Evolutionary conservation across 2,888 invertebrate species (phyloP).

Genomic region (Drosophila subquinaria): DNA sequence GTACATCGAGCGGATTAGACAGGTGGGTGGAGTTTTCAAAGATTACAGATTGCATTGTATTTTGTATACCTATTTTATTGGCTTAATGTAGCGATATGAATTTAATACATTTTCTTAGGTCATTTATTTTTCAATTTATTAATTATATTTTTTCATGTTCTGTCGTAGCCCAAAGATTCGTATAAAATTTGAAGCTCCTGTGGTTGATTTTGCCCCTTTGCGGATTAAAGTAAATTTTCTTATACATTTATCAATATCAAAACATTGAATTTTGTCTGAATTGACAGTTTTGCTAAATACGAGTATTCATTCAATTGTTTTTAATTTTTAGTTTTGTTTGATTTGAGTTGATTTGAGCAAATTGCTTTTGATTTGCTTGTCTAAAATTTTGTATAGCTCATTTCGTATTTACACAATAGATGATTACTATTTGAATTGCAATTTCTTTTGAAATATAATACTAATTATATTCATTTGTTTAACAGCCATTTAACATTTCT

Average conservation of each 20-base stretch:
- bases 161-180: conserved; percentile 55
- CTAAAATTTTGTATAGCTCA: conserved; percentile 32
- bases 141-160: conserved; percentile 20
- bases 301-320: conserved; percentile 14
- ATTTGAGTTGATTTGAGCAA: conserved; percentile 60
- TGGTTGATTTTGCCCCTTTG: conserved; percentile 16
- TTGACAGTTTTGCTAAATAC: conserved; percentile 60
- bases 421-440: conserved; percentile 34
- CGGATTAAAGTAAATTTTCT: conserved; percentile 55
- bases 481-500: conserved; percentile 73
- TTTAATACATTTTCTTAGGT: conserved; percentile 27
- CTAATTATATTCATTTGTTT: conserved; percentile 24
- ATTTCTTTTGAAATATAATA: conserved; percentile 27
- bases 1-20: conserved; percentile 42
- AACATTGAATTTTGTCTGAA: conserved; percentile 51
- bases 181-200: conserved; percentile 74
- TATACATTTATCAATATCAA: conserved; percentile 28
- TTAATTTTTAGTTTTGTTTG: conserved; percentile 7
- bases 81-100: conserved; percentile 70
- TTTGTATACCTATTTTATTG: conserved; percentile 44
- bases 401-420: conserved; percentile 34
- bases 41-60: conserved; percentile 45
- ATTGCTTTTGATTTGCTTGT: conserved; percentile 50
- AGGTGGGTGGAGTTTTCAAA: conserved; percentile 61
- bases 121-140: conserved; percentile 3